phyloP scores from a whole-genome alignment of 2,888 invertebrate species.

The Octodonta nipae region DNA sequence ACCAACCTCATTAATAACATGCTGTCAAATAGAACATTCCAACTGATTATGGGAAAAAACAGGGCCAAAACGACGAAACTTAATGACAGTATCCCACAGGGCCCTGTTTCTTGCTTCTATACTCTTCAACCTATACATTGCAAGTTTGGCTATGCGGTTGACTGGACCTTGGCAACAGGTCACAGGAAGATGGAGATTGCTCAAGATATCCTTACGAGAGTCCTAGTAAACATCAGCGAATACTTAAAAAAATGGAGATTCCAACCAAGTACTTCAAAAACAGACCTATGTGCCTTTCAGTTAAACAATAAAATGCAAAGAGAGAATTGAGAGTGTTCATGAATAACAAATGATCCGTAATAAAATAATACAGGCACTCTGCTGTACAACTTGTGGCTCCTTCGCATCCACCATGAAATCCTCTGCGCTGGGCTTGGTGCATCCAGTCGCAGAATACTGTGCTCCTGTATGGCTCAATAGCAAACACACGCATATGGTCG shows the following conservation, averaged over 20 bases:
- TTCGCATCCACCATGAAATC: slow-evolving; percentile 6
- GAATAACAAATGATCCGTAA: slow-evolving; percentile 4
- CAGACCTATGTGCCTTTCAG: slow-evolving; percentile 1
- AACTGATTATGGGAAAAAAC: not conserved
- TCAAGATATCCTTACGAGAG: slow-evolving; percentile 6
- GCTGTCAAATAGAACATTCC: no score
- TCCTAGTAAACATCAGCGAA: slow-evolving; percentile 5
- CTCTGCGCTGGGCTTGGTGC: slow-evolving; percentile 8
- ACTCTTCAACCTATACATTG: slow-evolving; percentile 10
- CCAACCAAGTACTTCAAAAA: slow-evolving; percentile 6
- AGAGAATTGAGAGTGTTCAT: no score
- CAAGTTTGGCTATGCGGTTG: slow-evolving; percentile 10
- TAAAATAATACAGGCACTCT: slow-evolving; percentile 4
- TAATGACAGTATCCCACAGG: slow-evolving; percentile 6
- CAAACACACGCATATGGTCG: slow-evolving; percentile 4
- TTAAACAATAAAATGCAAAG: not conserved
- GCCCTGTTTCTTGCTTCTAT: slow-evolving; percentile 6
- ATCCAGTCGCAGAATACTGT: slow-evolving; percentile 6
- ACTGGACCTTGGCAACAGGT: slow-evolving; percentile 8
- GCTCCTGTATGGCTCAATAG: slow-evolving; percentile 9
- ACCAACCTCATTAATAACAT: no score
- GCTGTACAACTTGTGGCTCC: not conserved
- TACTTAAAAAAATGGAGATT: slow-evolving; percentile 9
- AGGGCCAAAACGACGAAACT: slow-evolving; percentile 5
- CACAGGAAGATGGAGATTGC: slow-evolving; percentile 2